Base-by-base conservation (phyloP, 2,113 vertebrate genomes). In the Labeo catla region DNA sequence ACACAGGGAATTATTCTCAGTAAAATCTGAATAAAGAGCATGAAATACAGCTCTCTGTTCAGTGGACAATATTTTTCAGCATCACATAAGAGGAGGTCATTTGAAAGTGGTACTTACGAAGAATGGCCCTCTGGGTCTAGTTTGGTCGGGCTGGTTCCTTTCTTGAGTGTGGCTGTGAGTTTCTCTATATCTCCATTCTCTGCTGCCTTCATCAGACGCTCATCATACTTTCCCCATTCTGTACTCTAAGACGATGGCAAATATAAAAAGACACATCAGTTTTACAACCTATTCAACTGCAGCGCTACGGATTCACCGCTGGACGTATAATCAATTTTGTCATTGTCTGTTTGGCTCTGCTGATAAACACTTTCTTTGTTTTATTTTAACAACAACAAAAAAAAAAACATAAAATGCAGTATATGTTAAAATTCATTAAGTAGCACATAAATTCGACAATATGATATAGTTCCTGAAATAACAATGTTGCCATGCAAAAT, bases 161-260 rank as follows among this genome's bases (percentile, higher is more conserved):
- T 99, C 91, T 97, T 99, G 88, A 99, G 97, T 73, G 97, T 96
- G 4, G 96, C 94, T 0, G 96, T 93, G 15, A 98, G 95, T 92
- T 98, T 99, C 70, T 99, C 98, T 93, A 96, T 96, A 92, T 99
- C 98, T 0, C 96, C 96, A 49, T 96, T 95, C 47, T 99, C 98
- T 73, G 98, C 97, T 9, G 98, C 98, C 92, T 98, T 99, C 97
- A 99, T 97, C 85, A 99, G 76, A 91, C 98, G 97, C 81, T 99
- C 98, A 65, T 99, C 98, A 0, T 99, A 97, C 91, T 99, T 99
- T 94, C 92, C 98, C 98, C 98, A 99, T 91, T 99, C 98, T 63
- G 96, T 93, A 86, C 95, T 95, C 93, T 97, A 93, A 89, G n/a
- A 85, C 8, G 54, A 73, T 7, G 4, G 49, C 70, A 82, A 9